A percentile compares a stretch with the other conserved stretches of the same genome.
Evolutionary conservation across 2,113 vertebrate species (phyloP).

Genomic region (Leptobrachium leishanense): DNA sequence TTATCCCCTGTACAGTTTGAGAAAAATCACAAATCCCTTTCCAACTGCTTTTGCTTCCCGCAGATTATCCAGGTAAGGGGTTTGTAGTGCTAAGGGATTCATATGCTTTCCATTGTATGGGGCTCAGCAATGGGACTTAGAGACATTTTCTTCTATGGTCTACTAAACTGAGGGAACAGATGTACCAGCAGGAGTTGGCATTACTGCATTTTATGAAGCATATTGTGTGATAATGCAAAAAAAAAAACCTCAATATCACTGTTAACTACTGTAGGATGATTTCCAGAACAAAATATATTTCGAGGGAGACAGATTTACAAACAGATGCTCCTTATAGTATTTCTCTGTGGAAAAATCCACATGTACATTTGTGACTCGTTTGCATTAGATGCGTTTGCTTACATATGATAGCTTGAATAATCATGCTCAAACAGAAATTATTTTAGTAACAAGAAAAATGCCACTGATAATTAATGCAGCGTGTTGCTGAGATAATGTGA

Average conservation of each 20-base stretch:
- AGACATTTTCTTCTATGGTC: slow-evolving; percentile 42
- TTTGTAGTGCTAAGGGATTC: slow-evolving; percentile 31
- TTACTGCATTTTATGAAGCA: slow-evolving; percentile 50
- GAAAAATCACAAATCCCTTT: slow-evolving; percentile 6
- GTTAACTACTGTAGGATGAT: slow-evolving; percentile 38
- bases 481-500: slow-evolving; percentile 20
- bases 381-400: slow-evolving; percentile 37
- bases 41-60: slow-evolving; percentile 34
- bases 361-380: slow-evolving; percentile 41
- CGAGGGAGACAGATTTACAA: slow-evolving; percentile 48
- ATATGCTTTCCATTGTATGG: slow-evolving; percentile 28
- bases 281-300: slow-evolving; percentile 44
- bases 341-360: slow-evolving; percentile 48
- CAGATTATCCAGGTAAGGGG: slow-evolving; percentile 38
- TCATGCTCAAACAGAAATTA: slow-evolving; percentile 34
- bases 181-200: slow-evolving; percentile 50
- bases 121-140: slow-evolving; percentile 28
- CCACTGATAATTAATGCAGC: slow-evolving; percentile 28
- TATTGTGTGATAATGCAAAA: slow-evolving; percentile 48
- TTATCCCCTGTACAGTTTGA: slow-evolving; percentile 6
- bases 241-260: slow-evolving; percentile 32
- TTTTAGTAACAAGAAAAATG: slow-evolving; percentile 15
- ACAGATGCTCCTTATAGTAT: slow-evolving; percentile 45
- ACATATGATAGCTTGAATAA: slow-evolving; percentile 42
- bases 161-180: slow-evolving; percentile 45